Conservation (phyloP, 92 coral and sea anemone species). For the Virgularia gustaviana region DNA sequence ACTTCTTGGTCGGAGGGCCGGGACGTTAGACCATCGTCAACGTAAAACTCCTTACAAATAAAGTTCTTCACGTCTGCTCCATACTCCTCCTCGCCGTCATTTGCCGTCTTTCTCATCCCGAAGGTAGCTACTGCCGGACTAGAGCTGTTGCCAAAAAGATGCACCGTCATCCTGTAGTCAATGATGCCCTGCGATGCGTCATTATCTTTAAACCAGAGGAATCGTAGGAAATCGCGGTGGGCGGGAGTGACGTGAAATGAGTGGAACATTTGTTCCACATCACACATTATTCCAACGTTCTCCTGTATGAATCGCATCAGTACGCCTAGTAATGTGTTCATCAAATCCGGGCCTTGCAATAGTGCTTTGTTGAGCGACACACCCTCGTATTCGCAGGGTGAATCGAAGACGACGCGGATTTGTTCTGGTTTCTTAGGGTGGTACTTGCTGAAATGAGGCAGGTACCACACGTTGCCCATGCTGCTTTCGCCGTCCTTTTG, state of each 20-base stretch:
- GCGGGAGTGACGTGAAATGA: conserved; percentile 24
- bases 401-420: conserved; percentile 54
- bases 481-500: conserved; percentile 10
- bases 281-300: conserved; percentile 39
- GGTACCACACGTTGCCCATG: conserved; percentile 52
- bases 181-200: conserved; percentile 30
- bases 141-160: conserved; percentile 55
- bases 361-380: conserved; percentile 44
- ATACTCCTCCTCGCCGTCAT: conserved; percentile 33
- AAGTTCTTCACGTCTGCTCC: conserved; percentile 50
- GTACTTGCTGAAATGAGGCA: conserved; percentile 31
- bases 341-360: conserved; percentile 45
- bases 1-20: conserved; percentile 31
- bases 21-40: conserved; percentile 53
- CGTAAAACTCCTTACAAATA: conserved; percentile 48
- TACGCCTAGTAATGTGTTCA: conserved; percentile 49
- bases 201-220: conserved; percentile 44
- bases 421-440: conserved; percentile 51
- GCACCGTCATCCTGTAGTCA: conserved; percentile 60
- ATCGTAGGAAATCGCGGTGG: conserved; percentile 44
- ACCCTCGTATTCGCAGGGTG: conserved; percentile 31
- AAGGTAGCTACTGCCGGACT: conserved; percentile 57
- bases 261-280: conserved; percentile 55
- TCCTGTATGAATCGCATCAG: conserved; percentile 44
- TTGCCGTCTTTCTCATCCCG: conserved; percentile 55